Evolutionary conservation across 2,113 vertebrate species (phyloP).

Genomic region (Pituophis catenifer): DNA sequence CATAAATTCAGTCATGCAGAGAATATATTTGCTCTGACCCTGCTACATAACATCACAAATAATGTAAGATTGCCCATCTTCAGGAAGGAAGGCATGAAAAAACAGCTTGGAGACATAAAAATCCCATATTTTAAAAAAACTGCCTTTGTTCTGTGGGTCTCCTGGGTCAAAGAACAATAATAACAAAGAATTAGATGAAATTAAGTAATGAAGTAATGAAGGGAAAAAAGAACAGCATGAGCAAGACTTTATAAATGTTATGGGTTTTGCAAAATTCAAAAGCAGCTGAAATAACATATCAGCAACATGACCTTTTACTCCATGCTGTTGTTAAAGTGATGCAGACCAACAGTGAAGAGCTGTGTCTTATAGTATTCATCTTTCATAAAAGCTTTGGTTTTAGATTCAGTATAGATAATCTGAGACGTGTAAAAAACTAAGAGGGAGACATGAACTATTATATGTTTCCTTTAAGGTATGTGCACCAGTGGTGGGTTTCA

Average conservation of each 20-base stretch:
- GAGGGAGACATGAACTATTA: background rate
- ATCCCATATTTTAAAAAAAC: background rate
- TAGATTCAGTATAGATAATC: background rate
- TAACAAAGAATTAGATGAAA: background rate
- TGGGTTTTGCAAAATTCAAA: background rate
- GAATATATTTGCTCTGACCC: background rate
- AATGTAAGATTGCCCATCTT: background rate
- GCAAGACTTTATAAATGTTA: background rate
- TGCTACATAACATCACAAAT: background rate
- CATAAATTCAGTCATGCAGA: background rate
- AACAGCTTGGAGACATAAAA: background rate
- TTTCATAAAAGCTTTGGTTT: background rate
- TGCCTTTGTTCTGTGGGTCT: too few relatives aligned
- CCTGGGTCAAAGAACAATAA: background rate
- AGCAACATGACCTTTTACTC: background rate
- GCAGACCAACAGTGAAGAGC: background rate
- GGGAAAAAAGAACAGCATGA: background rate
- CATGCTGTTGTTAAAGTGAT: background rate
- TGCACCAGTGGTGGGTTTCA: background rate
- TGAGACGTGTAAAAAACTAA: background rate
- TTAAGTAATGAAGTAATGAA: background rate
- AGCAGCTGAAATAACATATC: background rate
- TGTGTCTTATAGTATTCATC: background rate
- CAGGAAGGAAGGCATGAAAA: background rate
- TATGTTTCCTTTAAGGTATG: background rate